A percentile compares a stretch with the other conserved stretches of the same genome.
Conservation (phyloP, 2,797 vertebrate species). For the Anguilla megastoma region DNA sequence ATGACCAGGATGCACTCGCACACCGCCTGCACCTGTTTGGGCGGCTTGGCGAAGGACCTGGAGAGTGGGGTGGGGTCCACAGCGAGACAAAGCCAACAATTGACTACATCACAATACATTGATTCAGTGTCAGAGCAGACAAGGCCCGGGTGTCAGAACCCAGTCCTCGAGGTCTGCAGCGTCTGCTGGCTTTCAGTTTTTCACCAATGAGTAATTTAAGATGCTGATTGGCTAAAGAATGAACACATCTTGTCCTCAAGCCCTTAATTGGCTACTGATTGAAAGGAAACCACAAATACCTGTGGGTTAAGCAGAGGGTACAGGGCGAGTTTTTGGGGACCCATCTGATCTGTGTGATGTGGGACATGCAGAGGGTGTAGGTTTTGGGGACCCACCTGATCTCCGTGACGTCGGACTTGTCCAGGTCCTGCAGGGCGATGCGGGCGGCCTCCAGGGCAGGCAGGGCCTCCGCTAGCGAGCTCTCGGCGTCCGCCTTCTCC, state of each 20-base stretch:
- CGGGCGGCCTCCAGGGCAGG: slow-evolving; percentile 89
- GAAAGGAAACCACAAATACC: too few relatives aligned
- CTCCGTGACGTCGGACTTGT: slow-evolving; percentile 94
- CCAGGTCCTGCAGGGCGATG: slow-evolving; percentile 86
- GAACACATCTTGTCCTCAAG: not conserved
- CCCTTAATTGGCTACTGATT: too few relatives aligned
- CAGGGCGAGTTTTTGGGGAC: not conserved
- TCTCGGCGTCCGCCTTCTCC: slow-evolving; percentile 89
- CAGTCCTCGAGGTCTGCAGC: too few relatives aligned
- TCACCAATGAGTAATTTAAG: too few relatives aligned
- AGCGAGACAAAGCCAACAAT: not conserved
- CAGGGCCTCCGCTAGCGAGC: slow-evolving; percentile 84
- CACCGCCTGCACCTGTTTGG: slow-evolving; percentile 89
- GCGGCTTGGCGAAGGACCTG: slow-evolving; percentile 95
- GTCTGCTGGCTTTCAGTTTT: too few relatives aligned
- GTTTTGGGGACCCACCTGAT: slow-evolving; percentile 77
- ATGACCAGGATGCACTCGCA: slow-evolving; percentile 95
- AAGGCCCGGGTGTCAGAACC: too few relatives aligned
- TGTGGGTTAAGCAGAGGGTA: not conserved
- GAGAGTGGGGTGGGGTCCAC: not conserved
- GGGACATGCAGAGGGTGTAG: not conserved
- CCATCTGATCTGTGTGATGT: slow-evolving; percentile 76
- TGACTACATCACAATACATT: not conserved
- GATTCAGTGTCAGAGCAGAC: too few relatives aligned
- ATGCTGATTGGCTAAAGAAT: too few relatives aligned